Percentiles rank a stretch among this genome's conserved stretches.
Evolutionary conservation across 1,140 invertebrate species (phyloP).

Genomic region (Ostrea denselamellosa): DNA sequence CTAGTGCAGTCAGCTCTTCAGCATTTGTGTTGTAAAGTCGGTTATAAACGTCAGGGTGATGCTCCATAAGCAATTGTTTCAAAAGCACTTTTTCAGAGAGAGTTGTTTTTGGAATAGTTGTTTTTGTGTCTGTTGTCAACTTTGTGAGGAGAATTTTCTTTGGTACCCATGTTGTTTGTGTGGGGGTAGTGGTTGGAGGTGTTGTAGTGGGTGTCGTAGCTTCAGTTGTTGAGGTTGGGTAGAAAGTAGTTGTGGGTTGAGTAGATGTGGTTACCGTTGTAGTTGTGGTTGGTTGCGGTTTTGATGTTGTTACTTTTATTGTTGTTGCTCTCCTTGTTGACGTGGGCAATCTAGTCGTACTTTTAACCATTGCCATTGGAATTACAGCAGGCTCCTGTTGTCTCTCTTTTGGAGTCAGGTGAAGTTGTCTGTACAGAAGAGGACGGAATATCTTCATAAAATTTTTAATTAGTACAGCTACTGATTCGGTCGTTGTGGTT

Average conservation of each 20-base stretch:
- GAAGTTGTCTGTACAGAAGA: not conserved
- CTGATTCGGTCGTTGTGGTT: conserved; percentile 1
- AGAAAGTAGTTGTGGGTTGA: not conserved
- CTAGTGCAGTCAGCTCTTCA: not conserved
- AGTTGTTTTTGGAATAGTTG: not conserved
- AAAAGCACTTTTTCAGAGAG: conserved; percentile 3
- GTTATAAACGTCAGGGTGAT: conserved; percentile 5
- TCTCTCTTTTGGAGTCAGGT: not conserved
- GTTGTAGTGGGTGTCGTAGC: not conserved
- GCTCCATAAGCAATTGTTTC: not conserved
- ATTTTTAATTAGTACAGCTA: conserved; percentile 1
- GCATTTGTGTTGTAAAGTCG: not conserved
- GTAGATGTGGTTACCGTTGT: not conserved
- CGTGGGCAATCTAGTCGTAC: not conserved
- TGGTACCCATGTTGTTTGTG: not conserved
- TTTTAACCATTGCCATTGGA: not conserved
- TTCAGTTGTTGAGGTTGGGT: not conserved
- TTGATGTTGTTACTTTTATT: not conserved
- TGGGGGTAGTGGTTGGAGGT: not conserved
- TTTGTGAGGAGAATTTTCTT: not conserved
- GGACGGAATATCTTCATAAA: conserved; percentile 13
- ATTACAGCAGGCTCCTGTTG: not conserved
- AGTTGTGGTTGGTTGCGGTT: not conserved
- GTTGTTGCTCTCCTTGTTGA: not conserved
- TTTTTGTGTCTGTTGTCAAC: not conserved